Evolutionary conservation across 2,113 vertebrate species (phyloP), one percentile per base, ranked within the genome.

Genomic region (Odontophorus gujanensis): DNA sequence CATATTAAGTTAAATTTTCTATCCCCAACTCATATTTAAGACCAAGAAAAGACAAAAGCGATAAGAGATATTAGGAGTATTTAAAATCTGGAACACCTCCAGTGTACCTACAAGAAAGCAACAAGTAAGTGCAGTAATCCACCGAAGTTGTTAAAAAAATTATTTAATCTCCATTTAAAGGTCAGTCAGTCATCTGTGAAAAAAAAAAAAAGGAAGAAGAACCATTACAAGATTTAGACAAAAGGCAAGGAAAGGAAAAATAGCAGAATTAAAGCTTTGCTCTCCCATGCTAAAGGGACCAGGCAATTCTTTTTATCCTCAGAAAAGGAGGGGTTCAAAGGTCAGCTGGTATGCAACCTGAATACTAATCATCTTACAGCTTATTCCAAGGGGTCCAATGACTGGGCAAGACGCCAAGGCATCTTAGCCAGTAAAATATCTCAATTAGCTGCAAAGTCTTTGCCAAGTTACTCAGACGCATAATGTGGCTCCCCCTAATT

Each of bases 81-180:
- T 85, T 85, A 67, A 91, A 91, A 36, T 85, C 53, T 95, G 50
- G 26, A 92, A 22, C 22, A 86, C 59, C 65, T 71, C 5, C n/a
- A 63, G 26, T 65, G 26, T 40, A 71, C n/a, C 16, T 87, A 71
- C 48, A 82, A 13, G 11, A 85, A 61, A 6, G 55, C 77, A 80
- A 86, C 26, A 71, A 96, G 75, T 96, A 96, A 97, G 85, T 69
- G 55, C 92, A 96, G 97, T 95, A 97, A 81, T 45, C 81, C 81
- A 91, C 45, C 81, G 75, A 92, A 96, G 73, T 98, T 98, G 94
- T 98, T 98, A 98, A 98, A 98, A 92, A 97, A 98, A 98, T 98
- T 97, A 97, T 68, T 97, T 98, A 97, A 97, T 98, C 81, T 90
- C 36, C 84, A 95, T 94, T 97, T 97, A 97, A 65, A 96, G 92